A percentile compares a stretch with the other conserved stretches of the same genome.
Conservation (phyloP, 2,113 vertebrate genomes). For the Bungarus multicinctus region DNA sequence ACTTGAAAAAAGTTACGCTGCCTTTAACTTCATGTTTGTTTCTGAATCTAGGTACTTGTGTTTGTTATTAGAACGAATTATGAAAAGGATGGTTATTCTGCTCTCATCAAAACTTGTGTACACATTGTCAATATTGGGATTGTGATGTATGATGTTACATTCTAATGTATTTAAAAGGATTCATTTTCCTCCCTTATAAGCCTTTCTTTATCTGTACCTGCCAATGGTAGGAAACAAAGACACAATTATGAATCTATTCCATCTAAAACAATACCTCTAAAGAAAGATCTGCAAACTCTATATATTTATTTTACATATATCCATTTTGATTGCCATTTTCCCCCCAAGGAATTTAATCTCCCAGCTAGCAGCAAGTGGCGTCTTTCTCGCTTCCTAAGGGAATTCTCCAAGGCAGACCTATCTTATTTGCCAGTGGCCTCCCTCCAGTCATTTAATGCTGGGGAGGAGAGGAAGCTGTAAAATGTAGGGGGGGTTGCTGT, state of each 20-base stretch:
- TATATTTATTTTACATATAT: conserved; percentile 25
- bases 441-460: conserved; percentile 5
- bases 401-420: conserved; percentile 15
- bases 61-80: background rate
- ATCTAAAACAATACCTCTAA: background rate
- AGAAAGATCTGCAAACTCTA: conserved; percentile 3
- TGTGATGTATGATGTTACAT: background rate
- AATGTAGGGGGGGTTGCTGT: background rate
- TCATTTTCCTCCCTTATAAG: background rate
- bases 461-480: background rate
- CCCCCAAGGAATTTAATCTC: conserved; percentile 33
- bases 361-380: background rate
- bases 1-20: background rate
- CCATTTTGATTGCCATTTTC: conserved; percentile 38
- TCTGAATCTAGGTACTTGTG: no score
- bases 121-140: background rate
- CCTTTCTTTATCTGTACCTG: background rate
- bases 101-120: background rate
- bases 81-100: background rate
- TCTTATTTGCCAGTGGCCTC: conserved; percentile 17
- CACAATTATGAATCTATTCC: background rate
- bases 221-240: background rate
- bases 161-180: background rate
- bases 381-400: background rate
- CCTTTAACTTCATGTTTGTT: background rate